Conservation (phyloP, 2,888 invertebrate species). For the Acheta domesticus region DNA sequence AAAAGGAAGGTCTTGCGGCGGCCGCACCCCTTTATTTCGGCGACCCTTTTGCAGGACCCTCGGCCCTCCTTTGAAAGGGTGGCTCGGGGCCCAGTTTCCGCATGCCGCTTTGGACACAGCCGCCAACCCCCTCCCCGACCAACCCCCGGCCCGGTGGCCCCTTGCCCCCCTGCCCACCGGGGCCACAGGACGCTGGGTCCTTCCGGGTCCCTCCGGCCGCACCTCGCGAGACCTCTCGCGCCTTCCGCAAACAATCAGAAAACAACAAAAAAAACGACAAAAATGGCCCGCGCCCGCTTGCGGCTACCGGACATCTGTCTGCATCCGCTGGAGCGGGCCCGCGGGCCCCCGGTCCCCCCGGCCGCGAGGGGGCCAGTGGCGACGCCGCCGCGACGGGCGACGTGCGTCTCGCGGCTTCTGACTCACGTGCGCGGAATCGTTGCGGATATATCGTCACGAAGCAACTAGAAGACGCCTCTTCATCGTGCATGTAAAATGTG, state of each 20-base stretch:
- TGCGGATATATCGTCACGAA: too few relatives aligned
- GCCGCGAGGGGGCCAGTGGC: neutral
- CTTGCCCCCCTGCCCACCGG: neutral
- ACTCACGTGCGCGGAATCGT: too few relatives aligned
- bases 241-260: neutral
- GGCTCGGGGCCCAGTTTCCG: neutral
- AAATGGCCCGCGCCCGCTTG: neutral
- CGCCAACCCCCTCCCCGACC: too few relatives aligned
- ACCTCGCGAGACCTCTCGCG: neutral
- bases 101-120: too few relatives aligned
- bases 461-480: too few relatives aligned
- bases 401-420: neutral
- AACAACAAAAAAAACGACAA: constrained; percentile 1
- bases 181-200: neutral
- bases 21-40: neutral
- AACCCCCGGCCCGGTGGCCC: neutral
- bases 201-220: constrained; percentile 2
- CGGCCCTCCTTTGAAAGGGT: neutral
- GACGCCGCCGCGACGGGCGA: neutral
- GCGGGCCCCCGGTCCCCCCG: neutral
- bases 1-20: constrained; percentile 18
- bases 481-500: too few relatives aligned
- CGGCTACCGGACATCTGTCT: neutral
- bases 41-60: neutral
- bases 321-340: neutral